These are phyloP conservation scores for Nemotelus pantherinus DNA, from an alignment of 2,888 invertebrate species.

Conservation along the genomic window DNA sequence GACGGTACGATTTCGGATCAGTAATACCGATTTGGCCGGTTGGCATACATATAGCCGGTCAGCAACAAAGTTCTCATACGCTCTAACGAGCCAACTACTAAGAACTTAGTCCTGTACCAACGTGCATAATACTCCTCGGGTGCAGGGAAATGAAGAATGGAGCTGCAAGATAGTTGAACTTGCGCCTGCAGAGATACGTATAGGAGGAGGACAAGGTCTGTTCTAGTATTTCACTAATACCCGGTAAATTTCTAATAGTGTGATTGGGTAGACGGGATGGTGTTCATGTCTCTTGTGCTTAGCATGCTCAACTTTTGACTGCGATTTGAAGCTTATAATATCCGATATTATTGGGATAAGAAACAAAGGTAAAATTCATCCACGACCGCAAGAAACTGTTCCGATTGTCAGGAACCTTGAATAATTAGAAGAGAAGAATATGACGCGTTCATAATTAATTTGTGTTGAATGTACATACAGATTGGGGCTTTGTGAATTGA, in stretches of 20 bases:
- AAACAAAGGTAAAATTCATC: constrained; percentile 24
- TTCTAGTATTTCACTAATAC: constrained; percentile 36
- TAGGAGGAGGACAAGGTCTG: not conserved
- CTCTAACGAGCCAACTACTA: not conserved
- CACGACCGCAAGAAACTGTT: not conserved
- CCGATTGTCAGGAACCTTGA: constrained; percentile 13
- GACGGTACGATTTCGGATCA: constrained; percentile 30
- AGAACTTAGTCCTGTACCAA: not conserved
- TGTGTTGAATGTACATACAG: constrained; percentile 32
- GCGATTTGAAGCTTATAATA: constrained; percentile 23
- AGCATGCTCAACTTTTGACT: not conserved
- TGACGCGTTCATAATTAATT: constrained; percentile 46
- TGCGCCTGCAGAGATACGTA: constrained; percentile 22
- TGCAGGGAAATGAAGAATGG: constrained; percentile 26
- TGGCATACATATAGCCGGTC: constrained; percentile 12
- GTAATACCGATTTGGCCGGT: constrained; percentile 11
- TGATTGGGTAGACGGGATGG: constrained; percentile 15
- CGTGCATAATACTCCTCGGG: not conserved
- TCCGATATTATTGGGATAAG: constrained; percentile 20
- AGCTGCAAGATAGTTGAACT: constrained; percentile 3
- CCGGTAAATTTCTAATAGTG: constrained; percentile 32
- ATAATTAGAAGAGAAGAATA: constrained; percentile 44
- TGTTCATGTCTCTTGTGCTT: not conserved
- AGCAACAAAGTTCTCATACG: constrained; percentile 4
- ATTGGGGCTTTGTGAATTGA: too few species aligned